These are phyloP conservation scores for Dendrocopos noguchii DNA, from an alignment of 2,113 vertebrate genomes.

Conservation along the genomic window DNA sequence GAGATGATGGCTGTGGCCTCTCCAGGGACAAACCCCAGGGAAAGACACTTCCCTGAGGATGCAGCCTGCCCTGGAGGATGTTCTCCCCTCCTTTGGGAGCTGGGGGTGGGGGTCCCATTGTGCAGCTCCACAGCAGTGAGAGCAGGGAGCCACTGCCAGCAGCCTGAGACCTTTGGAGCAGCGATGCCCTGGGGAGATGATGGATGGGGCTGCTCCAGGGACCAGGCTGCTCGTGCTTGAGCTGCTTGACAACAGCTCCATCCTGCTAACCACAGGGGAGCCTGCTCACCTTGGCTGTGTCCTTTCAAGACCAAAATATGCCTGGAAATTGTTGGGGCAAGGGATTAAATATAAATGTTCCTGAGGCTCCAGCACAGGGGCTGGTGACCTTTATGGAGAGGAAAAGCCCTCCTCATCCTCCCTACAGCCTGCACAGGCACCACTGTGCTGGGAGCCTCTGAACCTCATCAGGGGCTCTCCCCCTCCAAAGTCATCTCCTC, in stretches of 20 bases:
- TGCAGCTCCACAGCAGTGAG: not conserved
- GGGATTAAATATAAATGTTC: constrained; percentile 1
- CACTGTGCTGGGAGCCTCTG: fast-evolving
- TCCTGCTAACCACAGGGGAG: constrained; percentile 11
- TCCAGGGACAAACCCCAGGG: not conserved
- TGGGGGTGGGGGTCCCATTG: fast-evolving
- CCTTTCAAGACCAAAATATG: constrained; percentile 47
- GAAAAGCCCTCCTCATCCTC: not conserved
- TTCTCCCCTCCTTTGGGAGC: not conserved
- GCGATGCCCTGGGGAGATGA: not conserved
- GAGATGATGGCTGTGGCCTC: no score
- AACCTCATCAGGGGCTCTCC: not conserved
- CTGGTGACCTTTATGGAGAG: not conserved
- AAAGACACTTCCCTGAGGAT: not conserved
- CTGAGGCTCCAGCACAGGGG: not conserved
- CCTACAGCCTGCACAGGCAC: not conserved
- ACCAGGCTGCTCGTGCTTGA: not conserved
- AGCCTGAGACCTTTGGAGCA: not conserved
- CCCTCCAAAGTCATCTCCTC: not conserved
- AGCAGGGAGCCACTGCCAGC: not conserved
- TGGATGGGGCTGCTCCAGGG: not conserved
- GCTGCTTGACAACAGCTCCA: constrained; percentile 24
- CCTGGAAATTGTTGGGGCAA: not conserved
- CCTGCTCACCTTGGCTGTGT: constrained; percentile 36
- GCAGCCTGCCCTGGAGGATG: not conserved